phyloP scores from a whole-genome alignment of 1,140 invertebrate genomes.

The Hylaeus anthracinus region DNA sequence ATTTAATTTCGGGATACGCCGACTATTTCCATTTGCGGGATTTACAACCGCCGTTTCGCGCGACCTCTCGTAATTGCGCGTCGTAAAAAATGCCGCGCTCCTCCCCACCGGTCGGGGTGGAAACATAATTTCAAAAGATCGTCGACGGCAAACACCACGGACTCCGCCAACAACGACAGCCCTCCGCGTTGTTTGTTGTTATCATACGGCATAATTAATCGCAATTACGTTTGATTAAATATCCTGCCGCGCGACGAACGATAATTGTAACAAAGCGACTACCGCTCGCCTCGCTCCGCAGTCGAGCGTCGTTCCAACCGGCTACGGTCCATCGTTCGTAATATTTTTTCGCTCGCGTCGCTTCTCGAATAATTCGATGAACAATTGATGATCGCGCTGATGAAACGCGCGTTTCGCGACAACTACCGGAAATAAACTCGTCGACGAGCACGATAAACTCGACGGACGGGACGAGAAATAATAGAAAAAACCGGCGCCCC shows the following conservation, averaged over 20 bases:
- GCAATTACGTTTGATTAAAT: constrained; percentile 38
- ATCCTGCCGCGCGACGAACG: constrained; percentile 24
- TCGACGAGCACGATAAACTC: not conserved
- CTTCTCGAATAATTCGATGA: constrained; percentile 2
- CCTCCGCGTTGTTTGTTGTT: constrained; percentile 24
- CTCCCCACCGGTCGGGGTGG: no score
- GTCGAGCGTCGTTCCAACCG: constrained; percentile 3
- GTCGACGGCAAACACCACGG: not conserved
- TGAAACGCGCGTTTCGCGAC: constrained; percentile 16
- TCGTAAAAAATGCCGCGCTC: constrained; percentile 41
- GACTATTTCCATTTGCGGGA: constrained; percentile 66
- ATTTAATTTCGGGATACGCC: constrained; percentile 62
- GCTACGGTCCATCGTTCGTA: no score
- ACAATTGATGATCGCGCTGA: constrained; percentile 27
- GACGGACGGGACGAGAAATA: not conserved
- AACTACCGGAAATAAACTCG: constrained; percentile 16
- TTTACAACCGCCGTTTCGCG: constrained; percentile 49
- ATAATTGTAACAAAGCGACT: constrained; percentile 25
- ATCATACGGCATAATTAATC: constrained; percentile 28
- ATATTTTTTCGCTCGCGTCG: constrained; percentile 5
- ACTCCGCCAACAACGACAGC: not conserved
- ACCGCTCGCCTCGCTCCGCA: not conserved
- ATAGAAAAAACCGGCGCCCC: constrained; percentile 10
- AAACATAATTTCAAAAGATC: no score
- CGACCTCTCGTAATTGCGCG: constrained; percentile 45